These are phyloP conservation scores for Hyles lineata DNA, from an alignment of 2,888 invertebrate species.

Conservation along the genomic window DNA sequence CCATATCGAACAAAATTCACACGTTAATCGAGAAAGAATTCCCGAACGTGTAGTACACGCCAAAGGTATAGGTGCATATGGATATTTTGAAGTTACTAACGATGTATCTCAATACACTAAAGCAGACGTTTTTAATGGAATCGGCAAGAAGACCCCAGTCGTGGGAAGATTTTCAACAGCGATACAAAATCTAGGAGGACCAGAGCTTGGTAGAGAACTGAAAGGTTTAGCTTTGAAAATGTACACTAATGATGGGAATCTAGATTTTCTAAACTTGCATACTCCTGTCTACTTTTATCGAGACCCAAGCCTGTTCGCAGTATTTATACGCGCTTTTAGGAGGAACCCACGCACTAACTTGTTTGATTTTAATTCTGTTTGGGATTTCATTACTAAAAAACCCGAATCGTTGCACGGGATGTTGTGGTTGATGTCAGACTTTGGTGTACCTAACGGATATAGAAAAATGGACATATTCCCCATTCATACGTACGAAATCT, in stretches of 20 bases:
- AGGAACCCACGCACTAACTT: constrained; percentile 94
- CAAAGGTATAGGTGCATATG: constrained; percentile 94
- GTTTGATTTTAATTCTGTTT: constrained; percentile 92
- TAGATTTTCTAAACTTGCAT: constrained; percentile 94
- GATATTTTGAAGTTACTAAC: constrained; percentile 92
- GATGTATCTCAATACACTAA: constrained; percentile 91
- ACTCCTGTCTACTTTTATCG: constrained; percentile 94
- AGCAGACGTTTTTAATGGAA: constrained; percentile 88
- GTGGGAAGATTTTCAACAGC: constrained; percentile 91
- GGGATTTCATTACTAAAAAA: constrained; percentile 93
- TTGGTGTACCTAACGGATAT: constrained; percentile 95
- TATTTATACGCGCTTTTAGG: constrained; percentile 95
- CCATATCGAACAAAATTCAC: constrained; percentile 70
- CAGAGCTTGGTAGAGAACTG: constrained; percentile 92
- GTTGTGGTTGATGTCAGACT: constrained; percentile 91
- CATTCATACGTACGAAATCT: constrained; percentile 94
- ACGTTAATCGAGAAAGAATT: constrained; percentile 93
- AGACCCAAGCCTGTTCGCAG: constrained; percentile 93
- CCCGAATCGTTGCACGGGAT: constrained; percentile 92
- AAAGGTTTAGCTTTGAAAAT: constrained; percentile 95
- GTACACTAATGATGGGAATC: constrained; percentile 94
- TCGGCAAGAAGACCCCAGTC: constrained; percentile 91
- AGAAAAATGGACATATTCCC: constrained; percentile 96
- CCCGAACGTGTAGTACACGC: constrained; percentile 97
- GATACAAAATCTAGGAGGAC: constrained; percentile 92